These are phyloP conservation scores for Leptocoma aspasia DNA, from an alignment of 2,113 vertebrate genomes.

Conservation along the genomic window DNA sequence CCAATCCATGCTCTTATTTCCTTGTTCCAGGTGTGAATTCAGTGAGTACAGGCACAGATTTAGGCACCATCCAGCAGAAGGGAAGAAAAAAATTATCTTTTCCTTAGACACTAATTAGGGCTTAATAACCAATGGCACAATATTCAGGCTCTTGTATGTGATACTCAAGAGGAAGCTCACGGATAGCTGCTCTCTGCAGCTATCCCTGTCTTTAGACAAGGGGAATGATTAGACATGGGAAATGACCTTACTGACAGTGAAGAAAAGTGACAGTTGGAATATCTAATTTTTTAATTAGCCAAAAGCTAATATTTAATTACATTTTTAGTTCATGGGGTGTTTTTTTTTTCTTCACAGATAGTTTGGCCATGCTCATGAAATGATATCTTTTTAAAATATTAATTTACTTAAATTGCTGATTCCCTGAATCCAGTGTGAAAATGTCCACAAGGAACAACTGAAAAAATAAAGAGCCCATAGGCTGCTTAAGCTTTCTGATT, in stretches of 20 bases:
- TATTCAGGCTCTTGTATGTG: neutral
- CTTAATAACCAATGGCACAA: neutral
- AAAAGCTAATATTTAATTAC: slow-evolving; percentile 17
- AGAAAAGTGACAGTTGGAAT: neutral
- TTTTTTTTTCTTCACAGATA: neutral
- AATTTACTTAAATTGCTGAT: neutral
- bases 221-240: neutral
- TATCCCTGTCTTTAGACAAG: neutral
- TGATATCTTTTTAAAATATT: neutral
- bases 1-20: neutral
- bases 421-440: neutral
- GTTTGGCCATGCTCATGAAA: neutral
- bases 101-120: neutral
- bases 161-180: neutral
- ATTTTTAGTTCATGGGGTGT: neutral
- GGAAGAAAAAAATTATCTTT: neutral
- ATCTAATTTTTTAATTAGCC: neutral
- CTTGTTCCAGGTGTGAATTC: neutral
- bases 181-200: neutral
- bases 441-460: neutral
- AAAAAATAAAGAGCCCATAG: neutral
- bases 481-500: neutral
- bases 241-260: neutral
- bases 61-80: neutral
- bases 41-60: accelerated